These are phyloP conservation scores for Sphyrna mokarran DNA, from an alignment of 2,113 vertebrate genomes.

Conservation along the genomic window DNA sequence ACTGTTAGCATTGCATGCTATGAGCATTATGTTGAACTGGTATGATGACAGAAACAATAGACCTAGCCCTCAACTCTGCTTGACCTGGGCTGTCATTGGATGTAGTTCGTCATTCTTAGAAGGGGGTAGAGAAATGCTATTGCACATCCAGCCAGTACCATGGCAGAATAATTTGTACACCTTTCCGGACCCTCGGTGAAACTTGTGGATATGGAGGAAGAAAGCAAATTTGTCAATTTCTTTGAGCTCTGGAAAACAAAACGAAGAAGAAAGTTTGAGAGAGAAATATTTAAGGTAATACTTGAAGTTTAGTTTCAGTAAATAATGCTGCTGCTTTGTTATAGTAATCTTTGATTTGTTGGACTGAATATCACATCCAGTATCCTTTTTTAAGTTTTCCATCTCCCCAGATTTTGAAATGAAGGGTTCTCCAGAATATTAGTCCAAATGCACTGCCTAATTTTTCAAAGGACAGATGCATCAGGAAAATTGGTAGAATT, in stretches of 20 bases:
- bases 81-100: not conserved
- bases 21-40: not conserved
- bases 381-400: not conserved
- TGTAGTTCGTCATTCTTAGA: not conserved
- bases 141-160: not conserved
- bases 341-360: not conserved
- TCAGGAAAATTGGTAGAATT: not conserved
- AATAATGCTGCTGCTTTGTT: not conserved
- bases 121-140: not conserved
- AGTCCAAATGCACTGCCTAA: not conserved
- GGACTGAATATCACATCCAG: not conserved
- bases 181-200: not conserved
- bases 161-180: not conserved
- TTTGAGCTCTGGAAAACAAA: not conserved
- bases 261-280: not conserved
- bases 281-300: not conserved
- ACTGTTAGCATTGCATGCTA: not conserved
- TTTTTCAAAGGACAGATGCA: not conserved
- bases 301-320: not conserved
- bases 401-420: not conserved
- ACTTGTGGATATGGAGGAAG: not conserved
- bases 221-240: not conserved
- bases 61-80: not conserved
- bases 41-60: not conserved
- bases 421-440: not conserved